Evolutionary conservation across 2,888 invertebrate species (phyloP).

Genomic region (Gandaritis pyraliata): DNA sequence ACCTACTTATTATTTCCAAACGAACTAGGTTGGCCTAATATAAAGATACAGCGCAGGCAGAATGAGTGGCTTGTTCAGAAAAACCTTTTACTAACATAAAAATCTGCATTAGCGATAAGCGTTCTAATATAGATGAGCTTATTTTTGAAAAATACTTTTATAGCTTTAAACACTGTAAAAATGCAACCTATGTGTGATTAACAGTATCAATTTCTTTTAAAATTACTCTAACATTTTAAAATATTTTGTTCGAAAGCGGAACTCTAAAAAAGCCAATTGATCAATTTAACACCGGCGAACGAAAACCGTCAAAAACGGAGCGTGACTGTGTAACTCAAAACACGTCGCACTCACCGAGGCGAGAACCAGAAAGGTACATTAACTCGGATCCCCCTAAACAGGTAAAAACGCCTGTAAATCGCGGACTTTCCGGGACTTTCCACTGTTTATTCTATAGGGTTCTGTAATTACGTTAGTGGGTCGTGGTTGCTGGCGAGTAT

Average conservation of each 20-base stretch:
- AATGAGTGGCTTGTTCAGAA: neutral
- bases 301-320: slow-evolving; percentile 8
- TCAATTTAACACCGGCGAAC: neutral
- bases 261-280: neutral
- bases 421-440: slow-evolving; percentile 9
- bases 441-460: slow-evolving; percentile 13
- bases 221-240: neutral
- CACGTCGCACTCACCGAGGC: slow-evolving; percentile 11
- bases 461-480: slow-evolving; percentile 11
- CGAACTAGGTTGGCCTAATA: neutral
- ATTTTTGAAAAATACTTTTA: too few relatives aligned
- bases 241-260: neutral
- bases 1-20: neutral
- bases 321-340: slow-evolving; percentile 18
- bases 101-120: too few relatives aligned
- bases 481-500: slow-evolving; percentile 5
- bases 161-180: too few relatives aligned
- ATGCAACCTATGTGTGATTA: too few relatives aligned
- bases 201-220: too few relatives aligned
- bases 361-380: slow-evolving; percentile 15
- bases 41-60: too few relatives aligned
- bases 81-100: too few relatives aligned
- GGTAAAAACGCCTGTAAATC: slow-evolving; percentile 17
- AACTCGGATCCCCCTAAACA: slow-evolving; percentile 11
- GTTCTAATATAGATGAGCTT: too few relatives aligned